Evolutionary conservation across 2,888 invertebrate species (phyloP), one percentile per base, ranked within the genome.

Genomic region (Pterobdella sp.): DNA sequence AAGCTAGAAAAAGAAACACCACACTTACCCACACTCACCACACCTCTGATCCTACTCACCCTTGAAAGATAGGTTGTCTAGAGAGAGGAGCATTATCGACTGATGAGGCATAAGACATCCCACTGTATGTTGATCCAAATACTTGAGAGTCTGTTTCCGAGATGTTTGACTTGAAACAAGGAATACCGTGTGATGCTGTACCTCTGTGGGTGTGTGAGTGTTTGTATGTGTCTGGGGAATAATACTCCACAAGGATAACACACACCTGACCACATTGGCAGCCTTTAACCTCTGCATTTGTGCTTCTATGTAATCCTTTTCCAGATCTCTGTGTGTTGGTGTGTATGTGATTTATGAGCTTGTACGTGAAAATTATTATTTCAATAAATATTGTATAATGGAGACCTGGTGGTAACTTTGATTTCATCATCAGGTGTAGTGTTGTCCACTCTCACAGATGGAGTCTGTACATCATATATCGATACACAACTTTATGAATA

Each of bases 71-170:
- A 31, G 87, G 87, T 74, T 86, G 85, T 75, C 85, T 80, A 76
- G 85, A 84, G 73, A 88, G 85, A 76, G 87, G 86, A 29, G 88
- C 84, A 79, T 88, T 88, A 80, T 88, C 87, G 0, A 87, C 86
- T 79, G 87, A 81, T 74, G 80, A 80, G 74, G 81, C 81, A 77
- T 82, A 82, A 18, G 81, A 81, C 72, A 76, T 74, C 1, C 82
- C 83, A 75, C 81, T 82, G 80, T 82, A 82, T 26, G 82, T 81
- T 68, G 76, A 77, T 35, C 76, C 78, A 72, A 78, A 78, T 72
- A 76, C 73, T 1, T 74, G 71, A 10, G 76, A 73, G 49, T 78
- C 77, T 49, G 75, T 75, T 72, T 73, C 75, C 34, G 76, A 67
- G 14, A 74, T 72, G 64, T 74, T 74, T 49, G 72, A 72, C 72